A percentile compares a stretch with the other conserved stretches of the same genome.
phyloP scores from a whole-genome alignment of 1,140 invertebrate genomes.

The Brachionus rubens region DNA sequence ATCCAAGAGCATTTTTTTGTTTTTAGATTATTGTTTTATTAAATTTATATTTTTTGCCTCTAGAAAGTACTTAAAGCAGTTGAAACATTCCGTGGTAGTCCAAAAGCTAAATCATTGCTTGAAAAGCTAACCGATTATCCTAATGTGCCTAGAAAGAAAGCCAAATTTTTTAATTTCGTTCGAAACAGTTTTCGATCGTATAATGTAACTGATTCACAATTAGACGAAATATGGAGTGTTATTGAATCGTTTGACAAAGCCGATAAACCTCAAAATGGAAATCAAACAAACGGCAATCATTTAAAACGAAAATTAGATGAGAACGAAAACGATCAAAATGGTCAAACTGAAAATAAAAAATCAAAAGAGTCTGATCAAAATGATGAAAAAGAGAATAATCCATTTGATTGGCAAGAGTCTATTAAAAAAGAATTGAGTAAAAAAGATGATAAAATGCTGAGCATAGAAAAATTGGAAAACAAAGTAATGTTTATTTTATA shows the following conservation, averaged over 20 bases:
- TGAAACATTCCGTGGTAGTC: conserved; percentile 64
- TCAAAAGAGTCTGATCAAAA: neutral
- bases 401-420: conserved; percentile 3
- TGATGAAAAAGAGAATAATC: neutral
- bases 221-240: conserved; percentile 38
- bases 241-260: conserved; percentile 27
- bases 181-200: conserved; percentile 34
- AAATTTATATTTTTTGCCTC: conserved; percentile 48
- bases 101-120: conserved; percentile 67
- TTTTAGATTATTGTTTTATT: neutral
- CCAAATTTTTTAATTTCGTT: conserved; percentile 68
- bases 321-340: neutral
- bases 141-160: conserved; percentile 86
- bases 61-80: conserved; percentile 69
- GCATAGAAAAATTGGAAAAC: conserved; percentile 20
- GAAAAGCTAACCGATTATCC: conserved; percentile 70
- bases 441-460: neutral
- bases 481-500: neutral
- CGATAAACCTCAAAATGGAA: neutral
- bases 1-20: neutral
- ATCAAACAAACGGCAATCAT: neutral
- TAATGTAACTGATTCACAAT: conserved; percentile 15
- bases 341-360: neutral
- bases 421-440: conserved; percentile 32
- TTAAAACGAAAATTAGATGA: conserved; percentile 35